Evolutionary conservation across 2,113 vertebrate genomes (phyloP), one percentile per base, ranked within the genome.

Genomic region (Dicaeum eximium): DNA sequence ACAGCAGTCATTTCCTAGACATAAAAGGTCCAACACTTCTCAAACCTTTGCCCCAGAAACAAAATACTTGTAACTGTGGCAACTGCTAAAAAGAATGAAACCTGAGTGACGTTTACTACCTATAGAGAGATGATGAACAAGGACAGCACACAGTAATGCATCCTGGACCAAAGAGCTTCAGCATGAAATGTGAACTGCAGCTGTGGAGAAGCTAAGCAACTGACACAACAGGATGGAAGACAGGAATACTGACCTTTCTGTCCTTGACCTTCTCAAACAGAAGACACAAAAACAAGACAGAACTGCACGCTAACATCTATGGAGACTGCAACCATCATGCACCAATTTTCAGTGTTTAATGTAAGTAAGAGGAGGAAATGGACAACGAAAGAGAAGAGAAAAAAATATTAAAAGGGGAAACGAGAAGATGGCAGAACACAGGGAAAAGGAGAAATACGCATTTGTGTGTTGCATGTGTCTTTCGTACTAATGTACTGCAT

Each of bases 351-450:
- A 86, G 51, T 8, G 5, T 15, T 91, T 73, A 67, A 28, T 33
- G 2, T n/a, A 71, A 86, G 42, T 35, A 92, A 74, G 88, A 85
- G 44, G 20, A 87, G 40, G 71, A 94, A 95, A 89, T 10, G 2
- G 13, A 58, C 24, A 61, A 48, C 31, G 88, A 80, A 71, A 79
- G 3, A 42, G 69, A 92, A 93, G 90, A 79, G 15, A 30, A 78
- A 78, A 35, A 92, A 81, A 67, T 57, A 91, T 11, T 69, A 79
- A 91, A 96, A 91, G 57, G 15, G 72, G 67, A 93, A 96, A 69
- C 22, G 16, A 61, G 16, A 92, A 77, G 42, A 79, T 27, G 14
- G 16, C 19, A 84, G 35, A 90, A 84, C 38, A 44, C 27, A 65
- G 11, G 25, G 74, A 94, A 85, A 81, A 92, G 44, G 37, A 69